Evolutionary conservation across 2,113 vertebrate species (phyloP), one percentile per base, ranked within the genome.

Genomic region (Passerina amoena): DNA sequence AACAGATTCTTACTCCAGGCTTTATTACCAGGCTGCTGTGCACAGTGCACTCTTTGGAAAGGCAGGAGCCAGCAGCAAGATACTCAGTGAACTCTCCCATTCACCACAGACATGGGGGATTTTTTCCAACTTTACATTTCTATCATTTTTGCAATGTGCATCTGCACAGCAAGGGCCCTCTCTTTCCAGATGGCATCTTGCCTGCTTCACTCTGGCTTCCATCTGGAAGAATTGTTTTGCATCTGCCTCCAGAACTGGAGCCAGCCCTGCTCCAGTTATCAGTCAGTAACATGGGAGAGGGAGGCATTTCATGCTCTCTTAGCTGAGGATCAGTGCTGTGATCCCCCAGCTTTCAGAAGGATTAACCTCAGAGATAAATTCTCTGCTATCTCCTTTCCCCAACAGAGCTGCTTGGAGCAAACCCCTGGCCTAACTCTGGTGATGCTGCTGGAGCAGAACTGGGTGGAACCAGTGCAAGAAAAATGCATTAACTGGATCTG

Each of bases 131-230:
- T 93, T 90, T 85, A 22, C 87, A 76, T 94, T 96, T 79, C 88
- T 78, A 15, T 82, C 40, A 35, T 78, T 94, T 94, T 95, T 95
- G 64, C 40, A 91, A 65, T 3, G 30, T 90, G 72, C 92, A 91
- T 94, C 85, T 96, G 87, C 91, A 94, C 72, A 94, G 66, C 72
- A 76, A 94, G 61, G 38, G n/a, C 44, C 40, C 53, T 91, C 54
- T 90, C 76, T 50, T 88, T 97, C 92, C 96, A 97, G 81, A 93
- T 97, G 94, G 97, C 86, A 42, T 21, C 66, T 84, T 93, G 94
- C 95, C 94, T 93, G 78, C 85, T 88, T 95, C 83, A 45, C 90
- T 96, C 91, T 89, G 89, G 84, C 90, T 97, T 93, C 95, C 92
- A 96, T 96, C 92, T 96, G 96, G 92, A 94, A 86, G 72, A 75